Evolutionary conservation across 2,113 vertebrate species (phyloP), one percentile per base, ranked within the genome.

Genomic region (Pomatostomus ruficeps): DNA sequence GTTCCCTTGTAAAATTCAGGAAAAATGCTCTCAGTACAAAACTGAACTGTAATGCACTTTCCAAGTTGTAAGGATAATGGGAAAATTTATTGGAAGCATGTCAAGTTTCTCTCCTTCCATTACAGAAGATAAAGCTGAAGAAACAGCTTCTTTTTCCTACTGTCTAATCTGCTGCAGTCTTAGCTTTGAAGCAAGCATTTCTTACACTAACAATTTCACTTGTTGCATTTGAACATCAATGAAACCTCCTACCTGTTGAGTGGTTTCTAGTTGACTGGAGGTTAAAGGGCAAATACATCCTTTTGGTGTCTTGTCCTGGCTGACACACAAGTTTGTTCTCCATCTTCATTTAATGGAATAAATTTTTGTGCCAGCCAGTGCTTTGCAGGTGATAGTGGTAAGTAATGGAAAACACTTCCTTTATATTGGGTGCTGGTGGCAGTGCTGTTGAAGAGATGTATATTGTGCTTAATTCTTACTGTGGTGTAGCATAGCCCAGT

Each of bases 161-260:
- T 77, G 3, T 81, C 91, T 95, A 61, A 59, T 90, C 73, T 38
- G 36, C 80, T 97, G 28, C 93, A 94, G 2, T 74, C 89, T 96
- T 95, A 88, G 76, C 91, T 91, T 87, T 91, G 84, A 94, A 95
- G 45, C 94, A 61, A 96, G 78, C 89, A 68, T 77, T 87, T 98
- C 90, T 88, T 24, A 38, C 36, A 90, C 97, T 98, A 98, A 98
- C 65, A 31, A 4, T 95, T 97, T 57, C 80, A 85, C 74, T 83
- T 96, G 95, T 98, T 98, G 98, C 98, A 98, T 96, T 96, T 98
- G 98, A 98, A 98, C 98, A 98, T 98, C 91, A 97, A 97, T 97
- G 97, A 98, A 97, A 97, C 98, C 98, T 97, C 67, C 67, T 26
- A 65, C 85, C 81, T 97, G 91, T 96, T 88, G 71, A 77, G 88